A percentile compares a stretch with the other conserved stretches of the same genome.
phyloP scores from a whole-genome alignment of 2,888 invertebrate species.

The Ceriagrion tenellum region DNA sequence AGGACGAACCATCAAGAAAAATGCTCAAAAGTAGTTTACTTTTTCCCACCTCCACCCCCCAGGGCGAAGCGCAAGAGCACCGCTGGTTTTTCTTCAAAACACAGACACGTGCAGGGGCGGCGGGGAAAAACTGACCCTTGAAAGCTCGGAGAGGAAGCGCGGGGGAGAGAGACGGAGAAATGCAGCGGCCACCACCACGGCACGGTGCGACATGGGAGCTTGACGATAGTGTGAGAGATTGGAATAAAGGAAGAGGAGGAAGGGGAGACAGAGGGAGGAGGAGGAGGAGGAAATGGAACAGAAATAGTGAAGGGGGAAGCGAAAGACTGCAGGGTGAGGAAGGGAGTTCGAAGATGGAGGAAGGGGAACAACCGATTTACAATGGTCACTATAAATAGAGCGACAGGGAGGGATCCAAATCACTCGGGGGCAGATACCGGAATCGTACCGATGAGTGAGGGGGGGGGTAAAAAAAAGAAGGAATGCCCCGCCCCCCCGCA shows the following conservation, averaged over 20 bases:
- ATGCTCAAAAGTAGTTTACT: too few relatives aligned
- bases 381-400: slow-evolving; percentile 36
- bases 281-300: background rate
- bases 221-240: background rate
- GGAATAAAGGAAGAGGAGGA: too few relatives aligned
- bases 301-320: background rate
- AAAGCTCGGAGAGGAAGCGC: too few relatives aligned
- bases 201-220: background rate
- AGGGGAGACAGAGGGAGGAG: background rate
- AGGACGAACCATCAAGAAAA: too few relatives aligned
- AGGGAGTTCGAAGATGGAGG: background rate
- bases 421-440: slow-evolving; percentile 13
- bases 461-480: background rate
- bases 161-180: too few relatives aligned
- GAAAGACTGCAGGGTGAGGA: background rate
- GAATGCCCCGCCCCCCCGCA: too few relatives aligned
- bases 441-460: background rate
- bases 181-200: background rate
- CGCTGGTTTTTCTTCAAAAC: too few relatives aligned
- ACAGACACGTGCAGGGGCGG: too few relatives aligned
- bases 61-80: too few relatives aligned
- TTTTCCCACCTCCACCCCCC: too few relatives aligned
- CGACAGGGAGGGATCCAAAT: background rate
- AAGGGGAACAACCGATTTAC: background rate
- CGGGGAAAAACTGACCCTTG: too few relatives aligned